Conservation (phyloP, 2,888 invertebrate genomes). For the Rhorus exstirpatorius region DNA sequence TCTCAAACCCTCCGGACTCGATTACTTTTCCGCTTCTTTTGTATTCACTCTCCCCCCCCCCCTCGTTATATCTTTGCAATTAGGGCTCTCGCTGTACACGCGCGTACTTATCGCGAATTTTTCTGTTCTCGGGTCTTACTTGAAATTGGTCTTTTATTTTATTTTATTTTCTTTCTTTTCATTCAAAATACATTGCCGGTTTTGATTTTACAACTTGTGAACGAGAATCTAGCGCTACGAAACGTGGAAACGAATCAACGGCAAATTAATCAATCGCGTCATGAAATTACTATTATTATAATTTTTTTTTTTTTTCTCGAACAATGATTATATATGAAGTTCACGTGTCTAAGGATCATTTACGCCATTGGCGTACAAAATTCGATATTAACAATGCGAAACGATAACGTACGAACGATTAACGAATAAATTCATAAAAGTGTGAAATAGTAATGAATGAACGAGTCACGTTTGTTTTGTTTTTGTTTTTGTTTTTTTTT, state of each 20-base stretch:
- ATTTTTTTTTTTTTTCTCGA: not conserved
- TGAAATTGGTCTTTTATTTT: conserved; percentile 17
- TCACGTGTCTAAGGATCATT: not conserved
- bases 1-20: conserved; percentile 56
- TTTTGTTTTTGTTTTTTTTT: conserved; percentile 2
- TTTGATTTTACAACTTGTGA: conserved; percentile 7
- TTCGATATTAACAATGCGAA: conserved; percentile 19
- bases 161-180: not conserved
- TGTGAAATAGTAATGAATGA: conserved; percentile 55
- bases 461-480: conserved; percentile 26
- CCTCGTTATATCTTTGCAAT: conserved; percentile 47
- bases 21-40: conserved; percentile 19
- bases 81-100: conserved; percentile 16
- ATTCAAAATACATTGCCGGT: not conserved
- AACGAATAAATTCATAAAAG: conserved; percentile 37
- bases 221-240: conserved; percentile 41
- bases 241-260: conserved; percentile 49
- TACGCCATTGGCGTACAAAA: conserved; percentile 11
- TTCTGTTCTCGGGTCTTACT: conserved; percentile 13
- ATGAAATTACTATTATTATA: not conserved
- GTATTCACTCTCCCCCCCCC: not conserved
- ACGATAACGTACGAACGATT: conserved; percentile 41
- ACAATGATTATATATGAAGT: conserved; percentile 47
- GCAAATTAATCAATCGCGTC: conserved; percentile 36
- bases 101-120: not conserved